Percentiles rank a stretch among this genome's conserved stretches.
These are phyloP conservation scores for Gorsachius magnificus DNA, from an alignment of 2,797 vertebrate genomes.

Conservation along the genomic window DNA sequence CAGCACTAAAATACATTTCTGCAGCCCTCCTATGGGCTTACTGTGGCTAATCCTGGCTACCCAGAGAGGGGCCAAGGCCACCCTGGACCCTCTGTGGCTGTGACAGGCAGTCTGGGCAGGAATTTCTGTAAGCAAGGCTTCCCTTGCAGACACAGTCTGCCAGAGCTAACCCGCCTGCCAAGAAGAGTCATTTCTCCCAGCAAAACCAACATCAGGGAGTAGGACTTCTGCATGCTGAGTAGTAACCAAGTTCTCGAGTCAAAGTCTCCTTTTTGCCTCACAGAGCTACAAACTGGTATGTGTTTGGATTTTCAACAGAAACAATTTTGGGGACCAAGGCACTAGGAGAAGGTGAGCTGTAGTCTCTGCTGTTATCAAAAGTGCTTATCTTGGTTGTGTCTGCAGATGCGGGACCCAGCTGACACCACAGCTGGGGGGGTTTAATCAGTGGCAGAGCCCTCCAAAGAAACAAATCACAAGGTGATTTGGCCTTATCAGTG, in stretches of 20 bases:
- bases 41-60: background rate
- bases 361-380: fast-evolving
- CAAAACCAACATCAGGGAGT: background rate
- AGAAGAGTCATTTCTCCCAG: background rate
- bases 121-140: background rate
- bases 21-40: background rate
- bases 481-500: background rate
- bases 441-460: background rate
- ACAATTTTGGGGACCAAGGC: background rate
- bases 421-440: background rate
- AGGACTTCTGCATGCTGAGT: background rate
- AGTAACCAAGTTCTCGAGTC: background rate
- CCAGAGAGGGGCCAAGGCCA: background rate
- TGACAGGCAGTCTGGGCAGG: background rate
- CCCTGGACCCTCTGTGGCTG: fast-evolving
- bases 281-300: background rate
- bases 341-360: background rate
- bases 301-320: background rate
- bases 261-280: background rate
- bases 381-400: background rate
- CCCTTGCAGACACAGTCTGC: background rate
- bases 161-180: background rate
- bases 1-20: background rate
- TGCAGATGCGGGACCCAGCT: fast-evolving
- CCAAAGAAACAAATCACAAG: background rate